Base-by-base conservation (phyloP, 1,140 invertebrate genomes). In the Rhyacophila brunnea region DNA sequence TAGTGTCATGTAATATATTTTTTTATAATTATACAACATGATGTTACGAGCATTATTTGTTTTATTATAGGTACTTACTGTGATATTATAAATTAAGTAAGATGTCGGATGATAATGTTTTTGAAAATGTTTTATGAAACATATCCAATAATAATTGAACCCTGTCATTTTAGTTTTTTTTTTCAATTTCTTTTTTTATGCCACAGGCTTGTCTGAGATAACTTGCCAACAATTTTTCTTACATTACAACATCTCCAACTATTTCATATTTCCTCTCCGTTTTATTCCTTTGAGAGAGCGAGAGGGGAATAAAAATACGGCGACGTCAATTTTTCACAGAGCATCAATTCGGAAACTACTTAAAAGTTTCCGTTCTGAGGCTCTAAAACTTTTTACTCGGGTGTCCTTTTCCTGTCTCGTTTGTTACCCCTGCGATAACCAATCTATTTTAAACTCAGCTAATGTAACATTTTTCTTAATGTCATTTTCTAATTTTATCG, bases 331-430 rank as follows among this genome's bases (percentile, higher is more conserved):
- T 52, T 57, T 52, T 62, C 54, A 62, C 48, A 57, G 20, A 47
- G 53, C 54, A 57, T 57, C 48, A 61, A 57, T 62, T 62, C 60
- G 50, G 20, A 62, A 62, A 62, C 60, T 62, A 58, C 54, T 62
- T 62, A 53, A 47, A 62, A 62, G 49, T 62, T 62, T 62, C 40
- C 23, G 15, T 13, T 36, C 32, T 13, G 10, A 32, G 34, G 35
- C 40, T 46, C 6, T 23, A 14, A 58, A 52, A 59, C 48, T 52
- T 40, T 23, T 11, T 18, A 20, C 4, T 54, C 44, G 14, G 4
- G 9, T 13, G 7, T 54, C 32, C 13, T 23, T 45, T 45, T 32
- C 40, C 13, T 18, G 9, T 43, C 35, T 50, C 42, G 36, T n/a
- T 51, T 42, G 46, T 4, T 10, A 45, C 43, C 23, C 23, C 9